Conservation (phyloP, 2,113 vertebrate species). For the Megalops atlanticus region DNA sequence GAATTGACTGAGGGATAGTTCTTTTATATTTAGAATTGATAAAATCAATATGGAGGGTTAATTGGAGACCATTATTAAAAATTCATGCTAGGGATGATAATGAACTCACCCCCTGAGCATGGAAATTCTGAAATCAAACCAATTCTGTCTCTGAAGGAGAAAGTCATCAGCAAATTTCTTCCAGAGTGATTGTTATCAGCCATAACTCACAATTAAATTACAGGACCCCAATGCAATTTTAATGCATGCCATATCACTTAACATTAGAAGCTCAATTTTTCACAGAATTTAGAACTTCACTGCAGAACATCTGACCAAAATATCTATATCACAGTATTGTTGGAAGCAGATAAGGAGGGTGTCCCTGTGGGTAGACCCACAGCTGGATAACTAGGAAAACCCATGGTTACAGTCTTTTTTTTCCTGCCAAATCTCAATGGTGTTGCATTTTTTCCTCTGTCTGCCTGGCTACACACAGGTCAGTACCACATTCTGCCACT, state of each 20-base stretch:
- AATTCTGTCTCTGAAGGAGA: neutral
- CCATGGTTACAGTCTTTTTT: no score
- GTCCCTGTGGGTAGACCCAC: no score
- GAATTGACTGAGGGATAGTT: no score
- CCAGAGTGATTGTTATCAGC: neutral
- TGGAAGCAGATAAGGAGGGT: neutral
- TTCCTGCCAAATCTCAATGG: no score
- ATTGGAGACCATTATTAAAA: constrained; percentile 4
- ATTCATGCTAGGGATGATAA: constrained; percentile 4
- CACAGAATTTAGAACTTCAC: no score
- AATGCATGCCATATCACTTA: neutral
- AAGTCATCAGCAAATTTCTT: neutral
- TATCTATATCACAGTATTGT: no score
- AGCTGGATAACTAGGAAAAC: no score
- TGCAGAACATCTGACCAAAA: neutral
- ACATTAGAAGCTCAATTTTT: no score
- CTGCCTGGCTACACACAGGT: no score
- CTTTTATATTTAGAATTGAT: neutral
- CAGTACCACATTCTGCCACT: no score
- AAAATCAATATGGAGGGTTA: neutral
- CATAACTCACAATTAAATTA: neutral
- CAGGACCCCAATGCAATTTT: neutral
- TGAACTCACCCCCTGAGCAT: neutral
- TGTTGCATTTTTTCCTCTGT: neutral
- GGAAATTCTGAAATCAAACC: no score